Evolutionary conservation across 2,113 vertebrate species (phyloP).

Genomic region (Condylura cristata): DNA sequence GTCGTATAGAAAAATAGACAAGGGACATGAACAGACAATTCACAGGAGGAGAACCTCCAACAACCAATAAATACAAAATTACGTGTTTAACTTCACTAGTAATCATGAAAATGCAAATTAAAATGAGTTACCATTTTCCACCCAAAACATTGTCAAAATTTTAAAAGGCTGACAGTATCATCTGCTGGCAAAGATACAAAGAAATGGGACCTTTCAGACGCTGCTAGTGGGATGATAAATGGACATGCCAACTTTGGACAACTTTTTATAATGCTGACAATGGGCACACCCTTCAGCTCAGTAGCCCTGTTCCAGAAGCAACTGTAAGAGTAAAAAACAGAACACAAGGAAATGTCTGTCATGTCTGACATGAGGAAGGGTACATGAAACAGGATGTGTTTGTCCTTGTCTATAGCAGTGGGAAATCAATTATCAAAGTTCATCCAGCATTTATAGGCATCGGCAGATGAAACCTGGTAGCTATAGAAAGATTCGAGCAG

Average conservation of each 20-base stretch:
- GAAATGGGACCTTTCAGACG: slow-evolving; percentile 25
- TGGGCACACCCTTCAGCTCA: not conserved
- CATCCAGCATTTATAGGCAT: not conserved
- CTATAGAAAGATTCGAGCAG: not conserved
- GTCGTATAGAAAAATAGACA: not conserved
- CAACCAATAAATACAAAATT: slow-evolving; percentile 65
- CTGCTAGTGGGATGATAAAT: not conserved
- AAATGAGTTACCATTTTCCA: slow-evolving; percentile 59
- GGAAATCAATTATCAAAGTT: not conserved
- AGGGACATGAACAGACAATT: not conserved
- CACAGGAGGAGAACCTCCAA: slow-evolving; percentile 13
- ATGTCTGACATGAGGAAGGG: not conserved
- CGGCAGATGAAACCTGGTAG: not conserved
- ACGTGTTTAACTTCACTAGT: not conserved
- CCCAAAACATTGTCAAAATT: slow-evolving; percentile 64
- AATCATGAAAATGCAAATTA: slow-evolving; percentile 59
- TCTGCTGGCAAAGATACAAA: slow-evolving; percentile 60
- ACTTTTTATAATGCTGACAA: not conserved
- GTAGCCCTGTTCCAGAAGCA: not conserved
- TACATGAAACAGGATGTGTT: not conserved
- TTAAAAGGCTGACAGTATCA: slow-evolving; percentile 59
- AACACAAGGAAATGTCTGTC: not conserved
- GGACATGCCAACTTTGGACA: not conserved
- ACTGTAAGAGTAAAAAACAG: not conserved
- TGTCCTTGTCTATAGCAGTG: not conserved